Evolutionary conservation across 37 sponge, comb jelly and placozoan genomes (phyloP).

Genomic region (Eunapius fragilis): DNA sequence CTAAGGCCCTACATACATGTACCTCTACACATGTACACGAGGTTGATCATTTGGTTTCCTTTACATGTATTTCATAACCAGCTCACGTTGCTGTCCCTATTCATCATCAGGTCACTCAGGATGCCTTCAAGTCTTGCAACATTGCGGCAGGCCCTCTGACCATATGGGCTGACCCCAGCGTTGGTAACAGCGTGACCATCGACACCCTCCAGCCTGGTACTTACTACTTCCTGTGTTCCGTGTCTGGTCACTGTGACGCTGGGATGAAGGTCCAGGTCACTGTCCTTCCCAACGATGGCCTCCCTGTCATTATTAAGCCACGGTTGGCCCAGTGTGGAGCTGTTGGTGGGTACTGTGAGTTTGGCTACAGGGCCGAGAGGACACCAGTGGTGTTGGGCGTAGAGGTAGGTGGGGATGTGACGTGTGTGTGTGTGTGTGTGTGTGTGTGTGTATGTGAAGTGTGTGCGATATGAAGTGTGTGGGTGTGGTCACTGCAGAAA

Average conservation of each 20-base stretch:
- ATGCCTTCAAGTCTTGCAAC: slow-evolving; percentile 47
- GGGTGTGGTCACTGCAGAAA: not conserved
- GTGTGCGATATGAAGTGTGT: not conserved
- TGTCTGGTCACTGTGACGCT: slow-evolving; percentile 79
- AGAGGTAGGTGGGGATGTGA: slow-evolving; percentile 30
- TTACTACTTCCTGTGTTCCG: slow-evolving; percentile 77
- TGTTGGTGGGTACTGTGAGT: slow-evolving; percentile 29
- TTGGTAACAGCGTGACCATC: slow-evolving; percentile 49
- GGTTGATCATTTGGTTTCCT: not conserved
- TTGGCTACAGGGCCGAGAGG: slow-evolving; percentile 8
- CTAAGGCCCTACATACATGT: no score
- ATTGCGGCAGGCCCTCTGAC: slow-evolving; percentile 24
- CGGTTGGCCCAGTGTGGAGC: slow-evolving; percentile 17
- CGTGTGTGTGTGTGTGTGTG: no score
- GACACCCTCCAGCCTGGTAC: slow-evolving; percentile 46
- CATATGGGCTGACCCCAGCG: slow-evolving; percentile 74
- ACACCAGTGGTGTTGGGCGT: slow-evolving; percentile 42
- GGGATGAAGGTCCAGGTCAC: slow-evolving; percentile 78
- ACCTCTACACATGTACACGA: not conserved
- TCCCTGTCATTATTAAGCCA: slow-evolving; percentile 1
- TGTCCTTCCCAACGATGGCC: slow-evolving; percentile 18
- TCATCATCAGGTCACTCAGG: slow-evolving; percentile 43
- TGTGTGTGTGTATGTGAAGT: no score
- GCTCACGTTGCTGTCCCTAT: not conserved
- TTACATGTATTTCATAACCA: not conserved